Conservation (phyloP, 2,888 invertebrate species). For the Melinaea menophilus region DNA sequence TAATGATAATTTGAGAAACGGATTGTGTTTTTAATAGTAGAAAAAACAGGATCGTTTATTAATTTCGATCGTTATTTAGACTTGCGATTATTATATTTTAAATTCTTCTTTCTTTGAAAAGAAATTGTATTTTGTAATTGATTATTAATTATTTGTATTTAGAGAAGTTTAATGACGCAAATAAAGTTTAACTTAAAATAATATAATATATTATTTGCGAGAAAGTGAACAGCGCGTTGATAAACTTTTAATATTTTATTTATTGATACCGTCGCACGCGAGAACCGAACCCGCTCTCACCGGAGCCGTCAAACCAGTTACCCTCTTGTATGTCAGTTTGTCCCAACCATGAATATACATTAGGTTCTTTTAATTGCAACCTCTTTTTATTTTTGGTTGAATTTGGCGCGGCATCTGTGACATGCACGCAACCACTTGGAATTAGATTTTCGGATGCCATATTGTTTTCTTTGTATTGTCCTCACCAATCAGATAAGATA, state of each 20-base stretch:
- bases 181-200: too few relatives aligned
- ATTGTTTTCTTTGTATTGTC: too few relatives aligned
- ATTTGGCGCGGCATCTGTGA: constrained; percentile 11
- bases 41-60: too few relatives aligned
- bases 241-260: background rate
- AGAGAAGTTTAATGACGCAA: too few relatives aligned
- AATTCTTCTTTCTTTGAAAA: too few relatives aligned
- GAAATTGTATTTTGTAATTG: too few relatives aligned
- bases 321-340: constrained; percentile 24
- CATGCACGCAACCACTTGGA: background rate
- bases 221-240: background rate
- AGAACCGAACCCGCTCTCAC: constrained; percentile 45
- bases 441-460: background rate
- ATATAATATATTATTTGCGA: background rate
- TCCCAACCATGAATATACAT: constrained; percentile 48
- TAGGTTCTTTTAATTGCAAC: constrained; percentile 51
- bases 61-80: too few relatives aligned
- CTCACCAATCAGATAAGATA: too few relatives aligned
- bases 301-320: constrained; percentile 60
- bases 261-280: constrained; percentile 58
- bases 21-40: too few relatives aligned
- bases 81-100: too few relatives aligned
- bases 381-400: constrained; percentile 42
- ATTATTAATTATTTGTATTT: too few relatives aligned
- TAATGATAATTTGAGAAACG: too few relatives aligned